Evolutionary conservation across 2,888 invertebrate genomes (phyloP), one percentile per base, ranked within the genome.

Genomic region (Ganaspis brasiliensis): DNA sequence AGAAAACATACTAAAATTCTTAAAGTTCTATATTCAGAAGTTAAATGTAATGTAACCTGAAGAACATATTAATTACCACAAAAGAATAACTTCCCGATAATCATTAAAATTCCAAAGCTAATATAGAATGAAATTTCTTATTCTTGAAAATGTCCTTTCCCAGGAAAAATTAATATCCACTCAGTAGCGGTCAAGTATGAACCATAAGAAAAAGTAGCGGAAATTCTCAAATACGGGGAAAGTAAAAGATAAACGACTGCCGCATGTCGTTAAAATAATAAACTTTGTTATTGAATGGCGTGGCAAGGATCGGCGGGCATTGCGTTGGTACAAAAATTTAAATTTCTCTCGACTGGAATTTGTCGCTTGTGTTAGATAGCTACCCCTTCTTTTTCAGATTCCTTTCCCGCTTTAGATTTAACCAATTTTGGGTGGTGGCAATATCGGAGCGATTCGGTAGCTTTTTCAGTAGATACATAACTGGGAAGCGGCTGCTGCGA

Each of bases 211-310:
- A 67, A 40, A 21, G 14, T 14, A 45, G 24, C 0, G 24, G 21
- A 67, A 67, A 45, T 67, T 45, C 63, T 40, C 40, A 8, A 67
- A 24, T 19, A 67, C 21, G 19, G n/a, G 16, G 14, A 59, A 63
- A 40, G 61, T 21, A 21, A 37, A 40, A 67, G 63, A 67, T 67
- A 67, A 45, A 67, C 45, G 45, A 45, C 24, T 16, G 59, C 6
- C 19, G 24, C 14, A 76, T 76, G 83, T 88, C 84, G 87, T 87
- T 89, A 86, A 88, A 89, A 89, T 88, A 89, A 89, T 88, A 89
- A 88, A 87, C 84, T 79, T 84, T 89, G 87, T 87, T 89, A 87
- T 89, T 85, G 83, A 84, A 88, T 81, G 82, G 76, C 75, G 81
- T 79, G 82, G 83, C 79, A 79, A 76, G 81, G 74, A 76, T 74